Evolutionary conservation across 2,113 vertebrate genomes (phyloP).

Genomic region (Mesoclemmys tuberculata): DNA sequence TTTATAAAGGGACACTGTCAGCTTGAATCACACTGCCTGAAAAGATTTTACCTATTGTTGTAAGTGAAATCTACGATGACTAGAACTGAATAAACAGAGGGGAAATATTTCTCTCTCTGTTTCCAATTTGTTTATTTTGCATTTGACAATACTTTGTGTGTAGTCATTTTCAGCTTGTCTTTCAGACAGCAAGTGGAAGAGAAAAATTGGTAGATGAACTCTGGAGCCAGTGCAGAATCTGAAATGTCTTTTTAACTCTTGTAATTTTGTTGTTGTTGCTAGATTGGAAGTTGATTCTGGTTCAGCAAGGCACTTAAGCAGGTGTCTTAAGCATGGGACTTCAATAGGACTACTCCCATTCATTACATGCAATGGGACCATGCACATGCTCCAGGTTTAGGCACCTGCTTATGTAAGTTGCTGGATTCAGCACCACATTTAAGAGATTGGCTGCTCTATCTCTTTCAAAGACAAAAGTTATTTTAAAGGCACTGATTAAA

Average conservation of each 20-base stretch:
- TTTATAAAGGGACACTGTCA: background rate
- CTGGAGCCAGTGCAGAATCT: background rate
- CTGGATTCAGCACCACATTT: background rate
- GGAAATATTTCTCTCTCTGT: background rate
- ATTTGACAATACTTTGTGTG: background rate
- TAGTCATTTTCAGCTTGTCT: background rate
- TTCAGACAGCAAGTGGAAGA: background rate
- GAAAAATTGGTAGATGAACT: background rate
- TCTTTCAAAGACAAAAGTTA: background rate
- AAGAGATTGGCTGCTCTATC: background rate
- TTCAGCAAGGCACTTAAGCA: background rate
- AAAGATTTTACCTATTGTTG: background rate
- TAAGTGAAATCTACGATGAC: background rate
- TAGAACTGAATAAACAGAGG: background rate
- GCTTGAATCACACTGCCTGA: background rate
- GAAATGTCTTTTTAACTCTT: background rate
- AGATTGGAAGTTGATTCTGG: background rate
- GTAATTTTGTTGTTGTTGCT: background rate
- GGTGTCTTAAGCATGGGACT: background rate
- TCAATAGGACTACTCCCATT: background rate
- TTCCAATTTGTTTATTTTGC: background rate
- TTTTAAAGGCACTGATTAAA: background rate
- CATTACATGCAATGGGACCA: background rate
- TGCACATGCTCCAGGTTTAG: background rate
- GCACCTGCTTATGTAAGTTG: background rate